These are phyloP conservation scores for Ctenomys sociabilis DNA, from an alignment of 2,113 vertebrate genomes.

Conservation along the genomic window DNA sequence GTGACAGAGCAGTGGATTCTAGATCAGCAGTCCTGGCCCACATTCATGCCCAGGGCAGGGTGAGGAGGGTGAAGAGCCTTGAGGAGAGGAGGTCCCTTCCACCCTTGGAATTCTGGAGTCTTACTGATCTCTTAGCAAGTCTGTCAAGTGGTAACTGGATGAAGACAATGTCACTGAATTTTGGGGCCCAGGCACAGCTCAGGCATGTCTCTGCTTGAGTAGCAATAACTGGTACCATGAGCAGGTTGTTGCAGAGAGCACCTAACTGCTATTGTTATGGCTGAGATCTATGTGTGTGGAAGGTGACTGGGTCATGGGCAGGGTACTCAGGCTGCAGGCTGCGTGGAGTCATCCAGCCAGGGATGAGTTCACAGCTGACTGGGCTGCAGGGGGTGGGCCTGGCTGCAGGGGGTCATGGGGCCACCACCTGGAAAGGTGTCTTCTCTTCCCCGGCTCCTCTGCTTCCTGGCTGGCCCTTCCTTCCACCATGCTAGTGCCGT, in stretches of 20 bases:
- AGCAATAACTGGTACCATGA: neutral
- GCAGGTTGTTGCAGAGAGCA: neutral
- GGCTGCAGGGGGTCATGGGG: neutral
- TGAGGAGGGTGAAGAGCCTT: neutral
- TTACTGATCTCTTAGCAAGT: neutral
- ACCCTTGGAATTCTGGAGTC: neutral
- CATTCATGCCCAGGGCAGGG: neutral
- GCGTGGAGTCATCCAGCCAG: neutral
- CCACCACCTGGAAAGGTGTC: neutral
- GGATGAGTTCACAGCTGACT: neutral
- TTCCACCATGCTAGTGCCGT: neutral
- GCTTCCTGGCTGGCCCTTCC: neutral
- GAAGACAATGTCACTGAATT: neutral
- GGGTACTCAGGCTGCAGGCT: too few relatives aligned
- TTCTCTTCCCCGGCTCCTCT: neutral
- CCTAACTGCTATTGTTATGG: neutral
- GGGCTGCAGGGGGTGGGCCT: neutral
- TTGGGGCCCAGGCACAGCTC: neutral
- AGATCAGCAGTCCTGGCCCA: neutral
- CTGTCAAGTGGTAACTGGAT: neutral
- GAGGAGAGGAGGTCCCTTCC: neutral
- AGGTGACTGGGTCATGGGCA: neutral
- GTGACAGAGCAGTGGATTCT: neutral
- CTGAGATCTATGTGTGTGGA: neutral
- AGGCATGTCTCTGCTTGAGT: neutral